These are phyloP conservation scores for Hippocampus comes DNA, from an alignment of 2,113 vertebrate species.

Conservation along the genomic window DNA sequence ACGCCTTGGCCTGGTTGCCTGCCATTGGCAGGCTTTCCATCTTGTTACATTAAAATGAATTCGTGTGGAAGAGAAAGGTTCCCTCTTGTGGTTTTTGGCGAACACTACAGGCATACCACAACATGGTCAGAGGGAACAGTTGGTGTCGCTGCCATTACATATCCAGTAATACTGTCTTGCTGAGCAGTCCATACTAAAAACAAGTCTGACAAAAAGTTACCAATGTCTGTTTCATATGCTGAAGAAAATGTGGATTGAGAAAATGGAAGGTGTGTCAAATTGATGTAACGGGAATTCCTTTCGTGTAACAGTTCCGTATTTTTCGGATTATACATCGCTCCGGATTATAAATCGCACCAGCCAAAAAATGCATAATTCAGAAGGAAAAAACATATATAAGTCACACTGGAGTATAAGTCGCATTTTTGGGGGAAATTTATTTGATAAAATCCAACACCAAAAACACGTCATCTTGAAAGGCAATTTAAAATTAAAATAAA, in stretches of 20 bases:
- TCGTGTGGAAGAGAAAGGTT: constrained; percentile 8
- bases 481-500: no score
- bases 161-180: neutral
- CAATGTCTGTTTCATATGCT: neutral
- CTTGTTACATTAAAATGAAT: neutral
- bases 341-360: no score
- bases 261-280: neutral
- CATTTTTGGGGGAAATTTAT: no score
- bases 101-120: constrained; percentile 4
- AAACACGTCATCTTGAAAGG: no score
- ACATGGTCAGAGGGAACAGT: neutral
- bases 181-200: neutral
- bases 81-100: constrained; percentile 51
- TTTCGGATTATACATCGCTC: no score
- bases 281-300: constrained; percentile 19
- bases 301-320: neutral
- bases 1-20: no score
- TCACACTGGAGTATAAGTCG: no score
- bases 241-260: neutral
- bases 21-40: neutral
- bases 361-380: no score
- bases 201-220: neutral
- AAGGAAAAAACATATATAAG: no score
- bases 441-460: no score
- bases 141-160: neutral